phyloP scores from a whole-genome alignment of 2,888 invertebrate genomes.

The Limulus polyphemus region DNA sequence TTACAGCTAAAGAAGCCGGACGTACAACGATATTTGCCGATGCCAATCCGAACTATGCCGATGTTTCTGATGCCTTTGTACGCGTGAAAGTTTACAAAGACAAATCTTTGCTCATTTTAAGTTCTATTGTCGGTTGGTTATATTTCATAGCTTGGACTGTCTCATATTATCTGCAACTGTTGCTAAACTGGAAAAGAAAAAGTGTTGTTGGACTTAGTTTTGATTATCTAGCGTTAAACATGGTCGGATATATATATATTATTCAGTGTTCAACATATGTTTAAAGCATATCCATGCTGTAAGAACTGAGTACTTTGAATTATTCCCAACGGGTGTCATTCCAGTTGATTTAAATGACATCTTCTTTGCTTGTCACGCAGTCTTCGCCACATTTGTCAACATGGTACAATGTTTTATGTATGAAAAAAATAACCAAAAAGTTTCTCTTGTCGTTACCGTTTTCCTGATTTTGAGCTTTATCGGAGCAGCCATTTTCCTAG shows the following conservation, averaged over 20 bases:
- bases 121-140: slow-evolving; percentile 72
- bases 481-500: too few relatives aligned
- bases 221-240: slow-evolving; percentile 78
- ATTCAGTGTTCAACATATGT: slow-evolving; percentile 82
- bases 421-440: slow-evolving; percentile 39
- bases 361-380: slow-evolving; percentile 86
- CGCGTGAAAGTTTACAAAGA: slow-evolving; percentile 46
- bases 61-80: slow-evolving; percentile 48
- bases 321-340: slow-evolving; percentile 75
- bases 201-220: slow-evolving; percentile 94
- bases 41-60: too few relatives aligned
- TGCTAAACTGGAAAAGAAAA: slow-evolving; percentile 74
- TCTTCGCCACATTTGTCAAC: slow-evolving; percentile 66
- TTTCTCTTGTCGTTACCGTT: too few relatives aligned
- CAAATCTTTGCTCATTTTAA: slow-evolving; percentile 13
- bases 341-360: slow-evolving; percentile 94
- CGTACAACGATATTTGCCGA: too few relatives aligned
- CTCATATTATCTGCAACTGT: slow-evolving; percentile 97
- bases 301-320: slow-evolving; percentile 57
- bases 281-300: slow-evolving; percentile 68
- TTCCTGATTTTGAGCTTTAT: too few relatives aligned
- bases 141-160: slow-evolving; percentile 97
- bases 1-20: too few relatives aligned
- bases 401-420: slow-evolving; percentile 79
- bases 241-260: slow-evolving; percentile 81